Conservation (phyloP, 2,113 vertebrate genomes). For the Atractosteus spatula region DNA sequence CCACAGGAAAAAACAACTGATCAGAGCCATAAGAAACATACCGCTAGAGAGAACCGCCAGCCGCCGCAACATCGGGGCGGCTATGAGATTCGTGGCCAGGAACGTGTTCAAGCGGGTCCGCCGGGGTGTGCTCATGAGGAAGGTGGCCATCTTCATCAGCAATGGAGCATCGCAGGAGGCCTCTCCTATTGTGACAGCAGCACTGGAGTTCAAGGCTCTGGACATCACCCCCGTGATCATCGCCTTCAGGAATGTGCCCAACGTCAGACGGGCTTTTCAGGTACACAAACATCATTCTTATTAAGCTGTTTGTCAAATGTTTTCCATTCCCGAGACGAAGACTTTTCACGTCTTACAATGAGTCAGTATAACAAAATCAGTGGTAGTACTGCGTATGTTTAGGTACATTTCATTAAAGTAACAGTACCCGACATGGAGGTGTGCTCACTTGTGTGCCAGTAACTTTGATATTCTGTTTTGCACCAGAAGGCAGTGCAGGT, state of each 20-base stretch:
- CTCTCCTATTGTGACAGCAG: conserved; percentile 58
- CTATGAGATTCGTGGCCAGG: conserved; percentile 80
- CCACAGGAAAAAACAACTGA: conserved; percentile 49
- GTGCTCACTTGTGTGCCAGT: too few species aligned
- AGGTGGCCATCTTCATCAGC: conserved; percentile 77
- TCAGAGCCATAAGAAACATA: conserved; percentile 63
- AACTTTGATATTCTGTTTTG: too few species aligned
- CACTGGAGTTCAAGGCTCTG: conserved; percentile 70
- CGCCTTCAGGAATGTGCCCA: conserved; percentile 60
- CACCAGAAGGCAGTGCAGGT: too few species aligned
- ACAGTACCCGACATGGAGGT: neutral
- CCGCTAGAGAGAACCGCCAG: conserved; percentile 58
- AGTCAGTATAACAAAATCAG: too few species aligned
- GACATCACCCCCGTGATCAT: conserved; percentile 68
- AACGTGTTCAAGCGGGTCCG: conserved; percentile 76
- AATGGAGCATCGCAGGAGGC: conserved; percentile 50
- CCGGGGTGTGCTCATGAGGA: conserved; percentile 66
- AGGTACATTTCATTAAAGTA: too few species aligned
- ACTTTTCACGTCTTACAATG: neutral
- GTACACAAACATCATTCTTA: conserved; percentile 48
- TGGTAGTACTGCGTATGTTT: too few species aligned
- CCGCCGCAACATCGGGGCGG: conserved; percentile 62
- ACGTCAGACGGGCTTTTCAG: conserved; percentile 57
- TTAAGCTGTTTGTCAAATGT: neutral
- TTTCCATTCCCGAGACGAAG: neutral